Base-by-base conservation (phyloP, 1,140 invertebrate species). In the Lamellibrachia luymesi region DNA sequence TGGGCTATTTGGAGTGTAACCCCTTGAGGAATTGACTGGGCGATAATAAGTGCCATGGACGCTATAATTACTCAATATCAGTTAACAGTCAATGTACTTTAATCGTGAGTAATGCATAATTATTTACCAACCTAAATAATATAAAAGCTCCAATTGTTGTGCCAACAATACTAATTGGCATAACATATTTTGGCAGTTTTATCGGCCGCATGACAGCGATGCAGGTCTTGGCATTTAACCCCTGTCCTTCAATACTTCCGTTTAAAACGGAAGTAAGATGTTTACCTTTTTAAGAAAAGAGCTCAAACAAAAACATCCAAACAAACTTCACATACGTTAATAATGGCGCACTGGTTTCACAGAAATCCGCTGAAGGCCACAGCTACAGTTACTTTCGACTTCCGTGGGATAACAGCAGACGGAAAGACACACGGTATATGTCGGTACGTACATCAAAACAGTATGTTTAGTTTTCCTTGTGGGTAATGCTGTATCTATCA, bases 341-440 rank as follows among this genome's bases (percentile, higher is more conserved):
- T 93, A 95, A 98, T 98, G 97, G 96, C 97, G 94, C 97, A 97
- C 94, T 98, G 97, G 97, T 98, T 98, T 96, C 97, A 98, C 95
- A 96, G 97, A 94, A 98, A 98, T 95, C 97, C 97, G 6, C 94
- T 98, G 38, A 98, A 98, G 96, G 97, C 97, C 2, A 98, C 97
- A 2, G 96, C 97, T 25, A 94, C 95, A 93, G 96, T 97, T 50
- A 97, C 97, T 94, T 98, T 97, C 95, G 97, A 97, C 80, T 95
- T 97, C 50, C 97, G 97, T 95, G 96, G 97, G 93, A 95, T 97
- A 7, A 95, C 97, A 38, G 96, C 96, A 51, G 97, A 97, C 94
- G 95, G 96, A 93, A 95, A 96, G 93, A 96, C 97, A 4, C 94
- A 97, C 50, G 96, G 97, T 95, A 96, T 97, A 94, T 97, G 97